Evolutionary conservation across 2,888 invertebrate species (phyloP).

Genomic region (Rhamphomyia laevipes): DNA sequence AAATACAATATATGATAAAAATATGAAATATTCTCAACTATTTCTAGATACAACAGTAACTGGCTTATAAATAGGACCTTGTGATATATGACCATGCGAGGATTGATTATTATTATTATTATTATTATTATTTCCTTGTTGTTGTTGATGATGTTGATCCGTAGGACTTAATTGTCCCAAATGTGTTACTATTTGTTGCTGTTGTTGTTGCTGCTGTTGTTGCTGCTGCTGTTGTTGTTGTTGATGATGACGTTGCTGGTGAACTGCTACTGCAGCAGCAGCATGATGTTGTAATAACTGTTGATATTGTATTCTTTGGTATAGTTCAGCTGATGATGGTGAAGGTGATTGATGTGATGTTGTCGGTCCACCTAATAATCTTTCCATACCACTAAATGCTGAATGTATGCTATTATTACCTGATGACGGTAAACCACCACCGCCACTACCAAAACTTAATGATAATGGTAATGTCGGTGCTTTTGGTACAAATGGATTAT

Average conservation of each 20-base stretch:
- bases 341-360: conserved; percentile 28
- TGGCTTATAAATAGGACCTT: conserved; percentile 40
- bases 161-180: conserved; percentile 26
- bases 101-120: conserved; percentile 1
- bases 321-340: conserved; percentile 36
- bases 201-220: conserved; percentile 27
- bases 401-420: neutral
- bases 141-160: conserved; percentile 8
- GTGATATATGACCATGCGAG: neutral
- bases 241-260: conserved; percentile 31
- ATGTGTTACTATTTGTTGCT: conserved; percentile 28
- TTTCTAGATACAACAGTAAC: conserved; percentile 44
- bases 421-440: conserved; percentile 16
- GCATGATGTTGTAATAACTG: conserved; percentile 38
- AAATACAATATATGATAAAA: neutral
- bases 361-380: conserved; percentile 22
- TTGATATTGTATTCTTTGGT: conserved; percentile 40
- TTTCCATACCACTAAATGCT: conserved; percentile 31
- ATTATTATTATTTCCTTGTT: conserved; percentile 12
- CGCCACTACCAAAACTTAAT: conserved; percentile 30
- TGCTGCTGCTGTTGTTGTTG: conserved; percentile 18
- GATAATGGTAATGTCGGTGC: conserved; percentile 41
- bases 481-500: conserved; percentile 48
- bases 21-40: conserved; percentile 40
- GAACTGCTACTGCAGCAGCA: conserved; percentile 35